Conservation (phyloP, 2,888 invertebrate species). For the Ochlodes sylvanus region DNA sequence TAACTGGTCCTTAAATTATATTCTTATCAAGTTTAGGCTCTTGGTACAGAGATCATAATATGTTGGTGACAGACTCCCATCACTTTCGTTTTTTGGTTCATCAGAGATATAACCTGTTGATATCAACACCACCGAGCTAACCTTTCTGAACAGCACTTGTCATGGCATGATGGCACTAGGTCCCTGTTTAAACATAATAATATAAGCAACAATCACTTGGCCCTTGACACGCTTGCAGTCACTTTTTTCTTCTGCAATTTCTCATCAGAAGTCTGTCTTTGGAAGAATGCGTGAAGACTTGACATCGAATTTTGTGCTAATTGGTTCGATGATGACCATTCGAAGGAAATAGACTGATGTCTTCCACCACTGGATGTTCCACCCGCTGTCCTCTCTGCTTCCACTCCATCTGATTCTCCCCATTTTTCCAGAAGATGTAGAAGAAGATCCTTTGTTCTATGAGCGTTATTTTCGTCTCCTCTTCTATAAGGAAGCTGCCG, state of each 20-base stretch:
- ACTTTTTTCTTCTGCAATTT: conserved; percentile 73
- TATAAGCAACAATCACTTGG: conserved; percentile 56
- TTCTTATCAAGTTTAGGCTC: conserved; percentile 5
- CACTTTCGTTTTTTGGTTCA: conserved; percentile 11
- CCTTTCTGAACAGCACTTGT: conserved; percentile 56
- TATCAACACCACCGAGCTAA: conserved; percentile 41
- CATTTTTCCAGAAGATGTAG: conserved; percentile 91
- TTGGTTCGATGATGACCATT: conserved; percentile 90
- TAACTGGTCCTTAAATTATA: not conserved
- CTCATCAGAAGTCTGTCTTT: conserved; percentile 84
- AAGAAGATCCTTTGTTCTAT: conserved; percentile 90
- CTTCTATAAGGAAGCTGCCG: conserved; percentile 78
- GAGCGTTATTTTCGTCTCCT: conserved; percentile 85
- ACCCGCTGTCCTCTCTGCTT: conserved; percentile 80
- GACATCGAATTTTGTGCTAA: conserved; percentile 92
- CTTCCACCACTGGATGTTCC: conserved; percentile 77
- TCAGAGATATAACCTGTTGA: conserved; percentile 2
- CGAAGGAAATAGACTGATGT: conserved; percentile 90
- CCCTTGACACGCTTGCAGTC: conserved; percentile 56
- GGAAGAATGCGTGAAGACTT: conserved; percentile 92
- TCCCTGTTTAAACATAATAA: conserved; percentile 48
- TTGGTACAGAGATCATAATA: conserved; percentile 12
- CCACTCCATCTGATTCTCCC: conserved; percentile 85
- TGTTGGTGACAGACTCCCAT: not conserved
- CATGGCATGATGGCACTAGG: conserved; percentile 82